Percentiles rank a stretch among this genome's conserved stretches.
These are phyloP conservation scores for Eulemur mongoz DNA, from an alignment of 2,797 vertebrate genomes.

Conservation along the genomic window DNA sequence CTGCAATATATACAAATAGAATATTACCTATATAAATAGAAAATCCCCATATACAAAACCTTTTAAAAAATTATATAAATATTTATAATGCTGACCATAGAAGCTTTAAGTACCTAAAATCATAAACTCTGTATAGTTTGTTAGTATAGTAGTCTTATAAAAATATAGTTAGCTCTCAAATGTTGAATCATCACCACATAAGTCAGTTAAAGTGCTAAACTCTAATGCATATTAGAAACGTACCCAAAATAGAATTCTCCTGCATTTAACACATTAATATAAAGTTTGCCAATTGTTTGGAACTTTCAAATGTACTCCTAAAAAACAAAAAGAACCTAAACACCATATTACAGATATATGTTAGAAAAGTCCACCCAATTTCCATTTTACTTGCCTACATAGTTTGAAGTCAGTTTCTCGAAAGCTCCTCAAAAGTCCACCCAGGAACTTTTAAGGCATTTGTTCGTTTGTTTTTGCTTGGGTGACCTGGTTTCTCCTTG, in stretches of 20 bases:
- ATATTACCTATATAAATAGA: conserved; percentile 85
- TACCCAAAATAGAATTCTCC: conserved; percentile 21
- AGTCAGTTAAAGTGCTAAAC: conserved; percentile 81
- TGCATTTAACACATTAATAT: conserved; percentile 25
- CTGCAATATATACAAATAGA: conserved; percentile 83
- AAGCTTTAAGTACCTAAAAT: conserved; percentile 75
- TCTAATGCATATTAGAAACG: conserved; percentile 66
- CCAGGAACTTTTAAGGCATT: not conserved
- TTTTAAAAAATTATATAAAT: conserved; percentile 80
- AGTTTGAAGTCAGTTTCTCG: not conserved
- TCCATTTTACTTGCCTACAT: not conserved
- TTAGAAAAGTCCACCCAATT: not conserved
- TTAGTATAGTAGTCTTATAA: conserved; percentile 71
- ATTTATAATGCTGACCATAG: conserved; percentile 80
- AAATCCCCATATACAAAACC: conserved; percentile 80
- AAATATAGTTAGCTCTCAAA: conserved; percentile 67
- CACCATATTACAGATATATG: not conserved
- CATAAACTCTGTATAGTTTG: conserved; percentile 72
- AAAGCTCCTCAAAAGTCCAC: not conserved
- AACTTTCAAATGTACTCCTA: not conserved
- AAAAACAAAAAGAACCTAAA: not conserved
- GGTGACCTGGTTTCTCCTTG: conserved; percentile 31
- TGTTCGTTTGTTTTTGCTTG: conserved; percentile 2
- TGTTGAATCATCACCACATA: conserved; percentile 61
- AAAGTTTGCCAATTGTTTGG: conserved; percentile 4